A percentile compares a stretch with the other conserved stretches of the same genome.
Conservation (phyloP, 2,797 vertebrate species). For the Eupleurogrammus muticus region DNA sequence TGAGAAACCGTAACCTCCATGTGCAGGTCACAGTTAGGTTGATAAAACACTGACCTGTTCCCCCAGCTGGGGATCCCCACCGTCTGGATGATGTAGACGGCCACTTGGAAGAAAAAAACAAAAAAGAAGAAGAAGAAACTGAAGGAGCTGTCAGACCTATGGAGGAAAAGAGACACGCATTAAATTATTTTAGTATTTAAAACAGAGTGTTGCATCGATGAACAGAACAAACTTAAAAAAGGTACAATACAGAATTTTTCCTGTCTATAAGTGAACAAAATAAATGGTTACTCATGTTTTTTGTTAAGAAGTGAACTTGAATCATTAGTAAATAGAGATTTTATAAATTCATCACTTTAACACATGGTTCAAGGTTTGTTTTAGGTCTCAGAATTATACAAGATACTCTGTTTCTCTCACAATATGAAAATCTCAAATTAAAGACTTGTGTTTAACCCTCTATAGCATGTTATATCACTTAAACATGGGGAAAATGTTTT, state of each 20-base stretch:
- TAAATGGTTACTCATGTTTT: too few species aligned
- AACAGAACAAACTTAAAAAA: too few species aligned
- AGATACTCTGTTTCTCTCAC: too few species aligned
- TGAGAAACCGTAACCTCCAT: not conserved
- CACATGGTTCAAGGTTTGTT: not conserved
- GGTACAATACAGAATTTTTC: too few species aligned
- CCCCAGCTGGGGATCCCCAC: constrained; percentile 94
- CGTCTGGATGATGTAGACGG: constrained; percentile 92
- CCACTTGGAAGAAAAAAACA: constrained; percentile 95
- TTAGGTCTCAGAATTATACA: not conserved
- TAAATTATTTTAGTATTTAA: not conserved
- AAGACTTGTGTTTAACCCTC: not conserved
- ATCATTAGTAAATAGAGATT: too few species aligned
- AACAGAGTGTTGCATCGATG: too few species aligned
- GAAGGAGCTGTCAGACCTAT: constrained; percentile 98
- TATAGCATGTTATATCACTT: too few species aligned
- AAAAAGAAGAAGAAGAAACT: constrained; percentile 99
- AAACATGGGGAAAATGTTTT: not conserved
- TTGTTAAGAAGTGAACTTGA: too few species aligned
- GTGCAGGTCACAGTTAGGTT: not conserved
- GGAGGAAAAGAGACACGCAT: constrained; percentile 18
- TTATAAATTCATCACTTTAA: too few species aligned
- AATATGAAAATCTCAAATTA: not conserved
- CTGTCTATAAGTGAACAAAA: too few species aligned
- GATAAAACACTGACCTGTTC: constrained; percentile 89